phyloP scores from a whole-genome alignment of 2,888 invertebrate genomes.

The Sceliomorpha sp. region DNA sequence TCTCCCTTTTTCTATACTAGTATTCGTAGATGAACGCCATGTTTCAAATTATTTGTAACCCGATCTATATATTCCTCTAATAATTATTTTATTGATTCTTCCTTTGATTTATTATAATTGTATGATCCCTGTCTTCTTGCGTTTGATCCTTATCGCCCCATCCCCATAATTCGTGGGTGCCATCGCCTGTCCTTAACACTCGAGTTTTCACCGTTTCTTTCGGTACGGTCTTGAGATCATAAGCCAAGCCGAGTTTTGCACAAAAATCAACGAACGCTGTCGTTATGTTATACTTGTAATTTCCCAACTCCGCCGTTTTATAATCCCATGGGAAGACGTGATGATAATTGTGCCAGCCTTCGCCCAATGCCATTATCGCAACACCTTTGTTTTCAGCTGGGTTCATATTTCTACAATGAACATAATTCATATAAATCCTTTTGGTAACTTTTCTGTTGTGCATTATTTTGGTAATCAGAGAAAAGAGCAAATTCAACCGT shows the following conservation, averaged over 20 bases:
- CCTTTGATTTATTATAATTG: slow-evolving; percentile 61
- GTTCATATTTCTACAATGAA: slow-evolving; percentile 85
- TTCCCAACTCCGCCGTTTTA: slow-evolving; percentile 91
- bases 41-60: too few species aligned
- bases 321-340: slow-evolving; percentile 97
- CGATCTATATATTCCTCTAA: too few species aligned
- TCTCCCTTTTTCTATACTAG: too few species aligned
- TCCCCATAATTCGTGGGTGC: slow-evolving; percentile 89
- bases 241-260: slow-evolving; percentile 92
- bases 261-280: slow-evolving; percentile 85
- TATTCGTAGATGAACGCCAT: too few species aligned
- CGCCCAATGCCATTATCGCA: slow-evolving; percentile 87
- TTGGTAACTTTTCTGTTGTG: background rate
- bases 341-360: slow-evolving; percentile 95
- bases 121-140: slow-evolving; percentile 70
- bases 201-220: slow-evolving; percentile 85
- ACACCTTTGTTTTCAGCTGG: slow-evolving; percentile 90
- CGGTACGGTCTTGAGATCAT: slow-evolving; percentile 91
- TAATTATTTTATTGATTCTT: slow-evolving; percentile 18
- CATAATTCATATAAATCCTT: slow-evolving; percentile 1
- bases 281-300: slow-evolving; percentile 81
- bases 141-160: slow-evolving; percentile 78
- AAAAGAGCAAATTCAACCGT: too few species aligned
- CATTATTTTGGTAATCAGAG: too few species aligned
- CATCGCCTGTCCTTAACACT: slow-evolving; percentile 88